These are phyloP conservation scores for Hirundo rustica DNA, from an alignment of 2,797 vertebrate species.

Conservation along the genomic window DNA sequence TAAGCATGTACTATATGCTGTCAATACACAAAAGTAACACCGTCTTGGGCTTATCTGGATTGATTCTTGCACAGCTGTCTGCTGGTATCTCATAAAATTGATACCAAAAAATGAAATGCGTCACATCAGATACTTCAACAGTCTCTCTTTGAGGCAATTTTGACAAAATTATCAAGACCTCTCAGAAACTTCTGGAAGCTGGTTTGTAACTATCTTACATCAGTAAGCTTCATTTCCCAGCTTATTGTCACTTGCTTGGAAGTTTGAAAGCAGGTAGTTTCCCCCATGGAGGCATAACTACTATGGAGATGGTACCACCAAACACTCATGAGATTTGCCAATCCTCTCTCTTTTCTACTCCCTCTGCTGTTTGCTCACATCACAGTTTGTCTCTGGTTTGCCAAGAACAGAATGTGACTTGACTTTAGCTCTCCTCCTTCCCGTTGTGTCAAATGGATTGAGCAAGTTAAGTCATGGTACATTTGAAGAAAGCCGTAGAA, in stretches of 20 bases:
- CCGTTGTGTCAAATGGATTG: neutral
- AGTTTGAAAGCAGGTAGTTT: fast-evolving
- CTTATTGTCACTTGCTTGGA: neutral
- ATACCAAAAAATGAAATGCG: neutral
- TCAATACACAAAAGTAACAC: neutral
- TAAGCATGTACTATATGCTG: neutral
- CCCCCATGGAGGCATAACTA: neutral
- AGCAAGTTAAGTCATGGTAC: neutral
- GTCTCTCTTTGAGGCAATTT: neutral
- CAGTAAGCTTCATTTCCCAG: neutral
- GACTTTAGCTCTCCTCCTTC: neutral
- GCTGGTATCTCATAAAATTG: neutral
- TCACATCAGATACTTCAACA: neutral
- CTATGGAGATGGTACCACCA: neutral
- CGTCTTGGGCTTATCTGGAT: neutral
- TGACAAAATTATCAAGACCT: neutral
- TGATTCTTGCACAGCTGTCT: neutral
- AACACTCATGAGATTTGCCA: neutral
- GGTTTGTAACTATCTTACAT: neutral
- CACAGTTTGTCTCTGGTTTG: neutral
- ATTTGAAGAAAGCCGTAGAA: neutral
- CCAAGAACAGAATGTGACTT: neutral
- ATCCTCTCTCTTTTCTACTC: neutral
- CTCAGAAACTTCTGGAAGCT: neutral
- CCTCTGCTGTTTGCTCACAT: neutral